phyloP scores from a whole-genome alignment of 2,888 invertebrate genomes.

The Drosophila antonietae region DNA sequence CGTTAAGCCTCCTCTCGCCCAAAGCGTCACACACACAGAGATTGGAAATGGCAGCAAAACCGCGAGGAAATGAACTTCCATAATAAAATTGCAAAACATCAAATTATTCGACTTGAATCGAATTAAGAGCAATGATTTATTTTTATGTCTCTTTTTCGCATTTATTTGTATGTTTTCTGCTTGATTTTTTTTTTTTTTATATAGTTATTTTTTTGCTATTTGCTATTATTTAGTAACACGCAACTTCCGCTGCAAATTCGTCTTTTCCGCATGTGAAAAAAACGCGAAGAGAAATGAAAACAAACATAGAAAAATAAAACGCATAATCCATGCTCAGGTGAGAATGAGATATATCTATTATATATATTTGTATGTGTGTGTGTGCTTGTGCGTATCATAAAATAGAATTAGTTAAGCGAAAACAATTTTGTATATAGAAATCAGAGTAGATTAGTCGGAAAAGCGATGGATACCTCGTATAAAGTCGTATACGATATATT shows the following conservation, averaged over 20 bases:
- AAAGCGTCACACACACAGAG: slow-evolving; percentile 5
- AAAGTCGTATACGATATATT: neutral
- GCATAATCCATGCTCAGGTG: slow-evolving; percentile 55
- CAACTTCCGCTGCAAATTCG: slow-evolving; percentile 76
- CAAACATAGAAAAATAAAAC: slow-evolving; percentile 4
- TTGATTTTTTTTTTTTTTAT: neutral
- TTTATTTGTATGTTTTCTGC: slow-evolving; percentile 13
- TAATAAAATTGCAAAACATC: slow-evolving; percentile 40
- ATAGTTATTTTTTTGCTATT: too few relatives aligned
- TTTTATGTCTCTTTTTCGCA: slow-evolving; percentile 22
- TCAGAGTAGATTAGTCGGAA: neutral
- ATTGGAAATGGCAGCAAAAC: slow-evolving; percentile 2
- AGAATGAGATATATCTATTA: slow-evolving; percentile 24
- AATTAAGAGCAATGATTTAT: slow-evolving; percentile 67
- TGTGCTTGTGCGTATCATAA: slow-evolving; percentile 17
- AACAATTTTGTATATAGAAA: slow-evolving; percentile 45
- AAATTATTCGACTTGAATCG: slow-evolving; percentile 57
- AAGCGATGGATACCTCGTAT: neutral
- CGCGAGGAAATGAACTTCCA: slow-evolving; percentile 45
- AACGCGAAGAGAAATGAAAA: neutral
- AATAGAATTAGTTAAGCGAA: slow-evolving; percentile 49
- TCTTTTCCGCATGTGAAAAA: slow-evolving; percentile 64
- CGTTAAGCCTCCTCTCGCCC: slow-evolving; percentile 28
- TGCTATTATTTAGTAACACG: slow-evolving; percentile 51
- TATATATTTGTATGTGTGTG: neutral